Base-by-base conservation (phyloP, 2,888 invertebrate species). In the Meloe dianella region DNA sequence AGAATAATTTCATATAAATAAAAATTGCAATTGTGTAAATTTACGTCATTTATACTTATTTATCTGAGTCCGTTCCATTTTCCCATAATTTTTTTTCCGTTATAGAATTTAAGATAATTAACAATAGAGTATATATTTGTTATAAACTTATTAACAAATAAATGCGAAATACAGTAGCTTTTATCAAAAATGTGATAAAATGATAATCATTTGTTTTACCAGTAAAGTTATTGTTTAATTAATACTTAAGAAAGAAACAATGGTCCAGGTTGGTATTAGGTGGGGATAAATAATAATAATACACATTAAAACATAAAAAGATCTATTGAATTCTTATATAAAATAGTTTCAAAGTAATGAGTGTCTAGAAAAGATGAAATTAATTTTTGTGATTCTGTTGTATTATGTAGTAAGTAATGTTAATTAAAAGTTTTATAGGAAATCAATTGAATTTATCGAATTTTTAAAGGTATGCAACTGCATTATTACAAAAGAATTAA, bases 401-500 rank as follows among this genome's bases (percentile, higher is more conserved):
- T 38, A 32, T 27, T 12, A 60, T 60, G 41, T 41, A 10, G 41
- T 60, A 60, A 60, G 35, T 24, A 35, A 12, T 17, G 10, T 38
- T 38, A 17, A 14, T n/a, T 22, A 8, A 12, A 58, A 47, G 27
- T n/a, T 38, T 30, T n/a, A n/a, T n/a, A n/a, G n/a, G n/a, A n/a
- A n/a, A n/a, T n/a, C n/a, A n/a, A n/a, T n/a, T n/a, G n/a, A n/a
- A n/a, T 38, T n/a, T 41, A 41, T 41, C n/a, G n/a, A n/a, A n/a
- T 41, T 41, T 41, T 41, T 17, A 20, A 47, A 47, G 20, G 20
- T 20, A 20, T 20, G 20, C 47, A 47, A 20, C 20, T 2, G n/a
- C 10, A 47, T 20, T 20, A 2, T 47, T 20, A 20, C 63, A 6
- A 63, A 63, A 57, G 60, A 60, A 63, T 20, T 66, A 57, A 67